These are phyloP conservation scores for Coracias cyanogaster DNA, from an alignment of 2,797 vertebrate species.

Conservation along the genomic window DNA sequence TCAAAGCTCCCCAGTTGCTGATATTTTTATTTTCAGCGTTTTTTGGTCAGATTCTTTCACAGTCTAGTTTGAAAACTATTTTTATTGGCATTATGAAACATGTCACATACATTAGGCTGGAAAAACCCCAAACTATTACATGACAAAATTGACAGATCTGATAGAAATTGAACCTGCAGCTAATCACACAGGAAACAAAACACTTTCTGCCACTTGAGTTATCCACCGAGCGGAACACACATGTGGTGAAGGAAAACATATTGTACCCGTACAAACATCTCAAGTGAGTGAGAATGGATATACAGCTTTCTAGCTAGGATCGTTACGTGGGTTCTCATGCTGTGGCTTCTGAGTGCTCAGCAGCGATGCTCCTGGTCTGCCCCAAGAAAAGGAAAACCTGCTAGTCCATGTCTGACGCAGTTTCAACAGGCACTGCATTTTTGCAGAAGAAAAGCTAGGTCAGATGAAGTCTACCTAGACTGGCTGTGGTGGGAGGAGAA, in stretches of 20 bases:
- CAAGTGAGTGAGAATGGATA: not conserved
- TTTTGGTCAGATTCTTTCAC: not conserved
- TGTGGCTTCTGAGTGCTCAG: not conserved
- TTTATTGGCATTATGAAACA: not conserved
- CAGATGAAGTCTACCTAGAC: not conserved
- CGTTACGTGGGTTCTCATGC: fast-evolving
- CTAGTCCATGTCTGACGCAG: not conserved
- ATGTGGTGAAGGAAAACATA: slow-evolving; percentile 43
- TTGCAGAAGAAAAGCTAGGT: not conserved
- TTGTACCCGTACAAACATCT: not conserved
- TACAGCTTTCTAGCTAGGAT: not conserved
- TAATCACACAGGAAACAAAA: slow-evolving; percentile 33
- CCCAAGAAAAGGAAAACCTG: not conserved
- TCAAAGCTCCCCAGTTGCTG: not conserved
- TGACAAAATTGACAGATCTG: slow-evolving; percentile 15
- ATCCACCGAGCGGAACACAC: not conserved
- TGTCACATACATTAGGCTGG: not conserved
- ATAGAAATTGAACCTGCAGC: slow-evolving; percentile 54
- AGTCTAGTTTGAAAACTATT: not conserved
- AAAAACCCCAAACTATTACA: not conserved
- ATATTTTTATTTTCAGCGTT: not conserved
- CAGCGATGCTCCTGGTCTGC: not conserved
- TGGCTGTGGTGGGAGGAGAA: not conserved
- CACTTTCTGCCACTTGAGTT: not conserved
- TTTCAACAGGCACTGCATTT: not conserved